These are phyloP conservation scores for Gymnocheta viridis DNA, from an alignment of 2,888 invertebrate species.

Conservation along the genomic window DNA sequence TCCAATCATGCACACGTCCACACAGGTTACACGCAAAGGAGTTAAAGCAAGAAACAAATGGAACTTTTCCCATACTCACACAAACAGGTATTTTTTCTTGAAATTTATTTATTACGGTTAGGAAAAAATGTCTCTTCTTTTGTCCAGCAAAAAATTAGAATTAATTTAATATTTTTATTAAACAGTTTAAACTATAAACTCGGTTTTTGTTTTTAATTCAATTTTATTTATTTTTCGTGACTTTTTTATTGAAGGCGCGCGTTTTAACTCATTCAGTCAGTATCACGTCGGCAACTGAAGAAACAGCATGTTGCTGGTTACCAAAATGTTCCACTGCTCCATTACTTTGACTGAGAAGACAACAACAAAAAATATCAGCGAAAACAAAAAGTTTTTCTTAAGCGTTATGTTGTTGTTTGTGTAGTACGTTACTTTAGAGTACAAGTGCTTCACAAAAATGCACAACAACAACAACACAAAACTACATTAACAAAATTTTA, in stretches of 20 bases:
- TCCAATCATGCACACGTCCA: not conserved
- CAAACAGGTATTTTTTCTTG: conserved; percentile 1
- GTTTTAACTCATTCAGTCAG: conserved; percentile 79
- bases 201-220: not conserved
- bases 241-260: conserved; percentile 70
- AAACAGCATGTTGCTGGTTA: conserved; percentile 72
- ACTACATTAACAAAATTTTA: conserved; percentile 17
- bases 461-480: not conserved
- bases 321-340: conserved; percentile 61
- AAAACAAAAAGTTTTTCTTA: conserved; percentile 42
- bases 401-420: conserved; percentile 39
- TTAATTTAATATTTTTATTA: conserved; percentile 5
- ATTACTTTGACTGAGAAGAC: conserved; percentile 59
- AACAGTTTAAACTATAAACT: not conserved
- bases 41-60: not conserved
- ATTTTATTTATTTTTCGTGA: conserved; percentile 10
- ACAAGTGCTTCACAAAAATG: conserved; percentile 52
- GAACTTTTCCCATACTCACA: not conserved
- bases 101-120: not conserved
- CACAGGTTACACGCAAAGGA: conserved; percentile 16
- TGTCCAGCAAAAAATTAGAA: not conserved
- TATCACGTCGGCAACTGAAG: conserved; percentile 82
- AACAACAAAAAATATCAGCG: conserved; percentile 18
- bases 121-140: not conserved
- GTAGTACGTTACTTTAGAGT: conserved; percentile 53